Conservation (phyloP, 2,888 invertebrate species). For the Agrochola circellaris region DNA sequence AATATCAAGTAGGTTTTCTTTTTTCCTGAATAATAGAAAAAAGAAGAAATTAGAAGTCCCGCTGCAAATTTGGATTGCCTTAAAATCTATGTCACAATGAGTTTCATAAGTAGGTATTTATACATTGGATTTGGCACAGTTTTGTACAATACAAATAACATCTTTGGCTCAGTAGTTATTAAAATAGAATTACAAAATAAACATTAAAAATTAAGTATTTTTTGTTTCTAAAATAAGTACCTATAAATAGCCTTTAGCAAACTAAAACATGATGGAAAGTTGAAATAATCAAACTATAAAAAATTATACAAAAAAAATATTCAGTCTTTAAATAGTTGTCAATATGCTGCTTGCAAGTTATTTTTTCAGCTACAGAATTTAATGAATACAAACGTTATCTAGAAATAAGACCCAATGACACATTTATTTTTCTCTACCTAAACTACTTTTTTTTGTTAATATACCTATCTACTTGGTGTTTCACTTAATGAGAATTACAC, state of each 20-base stretch:
- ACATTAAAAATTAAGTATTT: not conserved
- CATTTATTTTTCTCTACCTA: slow-evolving; percentile 52
- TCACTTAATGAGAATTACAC: slow-evolving; percentile 61
- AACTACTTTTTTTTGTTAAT: slow-evolving; percentile 52
- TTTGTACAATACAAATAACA: slow-evolving; percentile 38
- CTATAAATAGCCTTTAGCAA: slow-evolving; percentile 6
- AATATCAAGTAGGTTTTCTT: not conserved
- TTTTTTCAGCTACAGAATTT: slow-evolving; percentile 39
- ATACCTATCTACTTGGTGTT: slow-evolving; percentile 71
- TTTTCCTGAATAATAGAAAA: not conserved
- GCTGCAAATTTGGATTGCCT: slow-evolving; percentile 25
- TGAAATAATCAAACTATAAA: slow-evolving; percentile 13
- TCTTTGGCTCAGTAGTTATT: slow-evolving; percentile 2
- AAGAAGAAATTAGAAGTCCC: slow-evolving; percentile 47
- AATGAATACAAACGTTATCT: slow-evolving; percentile 42
- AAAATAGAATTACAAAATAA: slow-evolving; percentile 6
- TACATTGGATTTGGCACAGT: slow-evolving; percentile 52
- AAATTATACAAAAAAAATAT: slow-evolving; percentile 35
- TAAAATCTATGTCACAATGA: slow-evolving; percentile 47
- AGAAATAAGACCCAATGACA: slow-evolving; percentile 55
- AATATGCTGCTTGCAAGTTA: slow-evolving; percentile 39
- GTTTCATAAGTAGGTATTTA: slow-evolving; percentile 43
- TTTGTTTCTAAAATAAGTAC: not conserved
- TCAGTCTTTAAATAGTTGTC: slow-evolving; percentile 65
- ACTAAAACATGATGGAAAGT: slow-evolving; percentile 1